phyloP scores from a whole-genome alignment of 30 jellyfish, hydroid and myxozoan species.

The Hydra vulgaris region DNA sequence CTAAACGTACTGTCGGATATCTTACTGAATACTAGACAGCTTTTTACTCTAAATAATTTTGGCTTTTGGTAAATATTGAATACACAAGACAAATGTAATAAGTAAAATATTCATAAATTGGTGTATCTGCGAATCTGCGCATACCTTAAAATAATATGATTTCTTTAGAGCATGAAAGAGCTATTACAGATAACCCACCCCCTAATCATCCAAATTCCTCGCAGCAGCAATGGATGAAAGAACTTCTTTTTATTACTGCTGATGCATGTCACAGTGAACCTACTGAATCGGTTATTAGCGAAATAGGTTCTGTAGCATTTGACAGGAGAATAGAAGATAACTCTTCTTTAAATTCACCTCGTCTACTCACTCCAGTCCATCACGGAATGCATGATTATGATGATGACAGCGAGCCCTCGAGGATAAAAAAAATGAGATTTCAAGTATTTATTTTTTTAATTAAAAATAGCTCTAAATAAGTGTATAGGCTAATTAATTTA shows the following conservation, averaged over 20 bases:
- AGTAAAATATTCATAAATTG: no score
- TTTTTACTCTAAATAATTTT: no score
- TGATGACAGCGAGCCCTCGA: conserved; percentile 32
- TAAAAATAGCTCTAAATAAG: no score
- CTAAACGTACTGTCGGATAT: no score
- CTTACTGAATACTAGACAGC: no score
- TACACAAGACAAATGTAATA: no score
- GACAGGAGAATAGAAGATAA: conserved; percentile 60
- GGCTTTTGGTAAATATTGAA: no score
- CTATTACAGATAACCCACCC: conserved; percentile 70
- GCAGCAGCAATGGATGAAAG: conserved; percentile 74
- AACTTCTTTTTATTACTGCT: conserved; percentile 75
- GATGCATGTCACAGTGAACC: conserved; percentile 61
- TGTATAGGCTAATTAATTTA: no score
- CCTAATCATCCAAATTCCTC: conserved; percentile 71
- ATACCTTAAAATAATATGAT: not conserved
- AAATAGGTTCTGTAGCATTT: conserved; percentile 81
- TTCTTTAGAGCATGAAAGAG: conserved; percentile 15
- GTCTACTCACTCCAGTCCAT: conserved; percentile 70
- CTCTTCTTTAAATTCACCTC: conserved; percentile 68
- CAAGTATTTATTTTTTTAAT: conserved; percentile 36
- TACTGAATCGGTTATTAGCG: conserved; percentile 81
- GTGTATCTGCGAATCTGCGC: no score
- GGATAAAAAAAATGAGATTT: conserved; percentile 63
- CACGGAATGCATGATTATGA: conserved; percentile 25